Evolutionary conservation across 2,888 invertebrate genomes (phyloP).

Genomic region (Aleiodes leptofemur): DNA sequence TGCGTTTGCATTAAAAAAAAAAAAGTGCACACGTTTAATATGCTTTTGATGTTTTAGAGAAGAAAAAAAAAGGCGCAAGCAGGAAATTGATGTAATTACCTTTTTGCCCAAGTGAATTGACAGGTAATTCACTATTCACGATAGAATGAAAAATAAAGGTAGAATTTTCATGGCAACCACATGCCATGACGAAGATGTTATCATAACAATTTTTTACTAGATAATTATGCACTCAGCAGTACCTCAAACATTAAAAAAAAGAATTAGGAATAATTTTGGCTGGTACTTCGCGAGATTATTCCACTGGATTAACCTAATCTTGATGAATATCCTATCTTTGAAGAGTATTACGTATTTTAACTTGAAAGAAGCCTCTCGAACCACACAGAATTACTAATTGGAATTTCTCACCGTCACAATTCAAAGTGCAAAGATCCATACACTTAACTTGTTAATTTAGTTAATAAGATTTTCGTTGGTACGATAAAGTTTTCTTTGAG

Average conservation of each 20-base stretch:
- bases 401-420: conserved; percentile 30
- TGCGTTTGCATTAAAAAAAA: conserved; percentile 49
- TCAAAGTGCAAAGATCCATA: conserved; percentile 44
- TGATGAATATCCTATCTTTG: conserved; percentile 54
- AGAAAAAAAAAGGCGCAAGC: neutral
- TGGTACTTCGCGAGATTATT: conserved; percentile 54
- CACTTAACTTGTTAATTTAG: conserved; percentile 44
- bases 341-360: conserved; percentile 55
- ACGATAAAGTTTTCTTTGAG: conserved; percentile 19
- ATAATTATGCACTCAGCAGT: too few species aligned
- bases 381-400: conserved; percentile 49
- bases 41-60: conserved; percentile 44
- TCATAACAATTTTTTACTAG: too few species aligned
- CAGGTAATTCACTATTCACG: conserved; percentile 45
- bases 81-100: conserved; percentile 51
- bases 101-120: conserved; percentile 49
- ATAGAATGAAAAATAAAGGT: too few species aligned
- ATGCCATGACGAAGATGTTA: too few species aligned
- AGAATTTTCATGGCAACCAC: too few species aligned
- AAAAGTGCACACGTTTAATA: conserved; percentile 50
- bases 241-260: too few species aligned
- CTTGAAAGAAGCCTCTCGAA: conserved; percentile 33
- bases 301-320: conserved; percentile 53
- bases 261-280: conserved; percentile 40
- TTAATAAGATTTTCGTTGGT: conserved; percentile 41